Evolutionary conservation across 2,888 invertebrate genomes (phyloP).

Genomic region (Xylota segnis): DNA sequence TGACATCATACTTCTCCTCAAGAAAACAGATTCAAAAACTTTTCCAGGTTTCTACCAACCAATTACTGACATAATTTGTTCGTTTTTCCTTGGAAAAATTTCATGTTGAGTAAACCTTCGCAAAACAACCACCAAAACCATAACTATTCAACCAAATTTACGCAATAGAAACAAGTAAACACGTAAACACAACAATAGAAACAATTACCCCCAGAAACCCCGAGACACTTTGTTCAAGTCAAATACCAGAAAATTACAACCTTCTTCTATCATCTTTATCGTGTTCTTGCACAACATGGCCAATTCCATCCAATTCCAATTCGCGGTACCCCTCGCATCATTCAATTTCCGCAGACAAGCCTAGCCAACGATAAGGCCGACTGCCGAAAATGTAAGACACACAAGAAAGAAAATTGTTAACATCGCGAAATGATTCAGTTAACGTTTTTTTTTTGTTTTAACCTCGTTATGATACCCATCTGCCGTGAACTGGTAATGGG

Average conservation of each 20-base stretch:
- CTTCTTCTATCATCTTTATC: conserved; percentile 42
- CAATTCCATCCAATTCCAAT: conserved; percentile 21
- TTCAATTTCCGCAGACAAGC: conserved; percentile 20
- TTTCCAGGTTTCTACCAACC: neutral
- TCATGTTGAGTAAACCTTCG: conserved; percentile 21
- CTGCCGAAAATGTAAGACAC: conserved; percentile 10
- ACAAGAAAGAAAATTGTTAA: conserved; percentile 17
- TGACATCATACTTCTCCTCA: too few species aligned
- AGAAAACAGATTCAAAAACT: neutral
- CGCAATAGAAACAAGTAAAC: conserved; percentile 6
- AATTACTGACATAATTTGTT: neutral
- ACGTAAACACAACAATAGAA: conserved; percentile 11
- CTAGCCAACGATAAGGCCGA: conserved; percentile 6
- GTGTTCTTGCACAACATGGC: conserved; percentile 50
- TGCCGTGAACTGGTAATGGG: conserved; percentile 46
- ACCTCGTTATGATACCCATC: conserved; percentile 49
- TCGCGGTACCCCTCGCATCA: conserved; percentile 6
- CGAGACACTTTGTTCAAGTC: conserved; percentile 30
- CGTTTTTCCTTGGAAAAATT: conserved; percentile 3
- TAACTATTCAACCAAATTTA: conserved; percentile 12
- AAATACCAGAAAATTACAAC: conserved; percentile 66
- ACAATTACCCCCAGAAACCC: conserved; percentile 24
- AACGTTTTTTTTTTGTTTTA: conserved; percentile 12
- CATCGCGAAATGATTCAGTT: conserved; percentile 38
- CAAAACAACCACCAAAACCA: conserved; percentile 4